Conservation (phyloP, 2,113 vertebrate genomes). For the Dicrurus megarhynchus region DNA sequence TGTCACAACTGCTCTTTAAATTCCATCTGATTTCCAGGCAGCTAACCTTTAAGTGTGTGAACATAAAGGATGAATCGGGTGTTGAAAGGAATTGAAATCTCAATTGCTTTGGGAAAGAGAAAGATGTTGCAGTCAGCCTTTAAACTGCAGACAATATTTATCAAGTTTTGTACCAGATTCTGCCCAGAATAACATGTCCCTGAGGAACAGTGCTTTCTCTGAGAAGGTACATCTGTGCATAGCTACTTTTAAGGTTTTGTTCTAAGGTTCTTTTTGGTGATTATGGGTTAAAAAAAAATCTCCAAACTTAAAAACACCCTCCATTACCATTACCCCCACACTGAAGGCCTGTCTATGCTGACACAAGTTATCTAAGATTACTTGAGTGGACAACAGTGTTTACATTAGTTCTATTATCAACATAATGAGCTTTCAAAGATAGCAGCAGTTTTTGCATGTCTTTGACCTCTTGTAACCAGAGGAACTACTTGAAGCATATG, state of each 20-base stretch:
- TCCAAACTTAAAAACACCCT: neutral
- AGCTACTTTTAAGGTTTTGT: neutral
- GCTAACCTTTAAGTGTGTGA: neutral
- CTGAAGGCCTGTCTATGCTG: neutral
- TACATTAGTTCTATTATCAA: neutral
- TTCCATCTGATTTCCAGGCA: neutral
- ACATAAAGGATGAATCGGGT: neutral
- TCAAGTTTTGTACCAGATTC: neutral
- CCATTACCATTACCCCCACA: neutral
- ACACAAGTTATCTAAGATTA: neutral
- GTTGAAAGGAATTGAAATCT: neutral
- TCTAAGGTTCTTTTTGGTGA: neutral
- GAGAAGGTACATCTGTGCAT: neutral
- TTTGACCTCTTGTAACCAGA: neutral
- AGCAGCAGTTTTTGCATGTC: neutral
- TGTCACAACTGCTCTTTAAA: neutral
- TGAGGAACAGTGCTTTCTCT: neutral
- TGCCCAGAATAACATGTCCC: neutral
- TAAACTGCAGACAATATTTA: neutral
- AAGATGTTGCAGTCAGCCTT: neutral
- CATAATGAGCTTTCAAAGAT: neutral
- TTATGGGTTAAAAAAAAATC: neutral
- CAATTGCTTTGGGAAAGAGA: neutral
- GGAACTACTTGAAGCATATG: neutral
- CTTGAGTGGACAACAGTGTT: neutral